Evolutionary conservation across 2,113 vertebrate genomes (phyloP).

Genomic region (Smithornis capensis): DNA sequence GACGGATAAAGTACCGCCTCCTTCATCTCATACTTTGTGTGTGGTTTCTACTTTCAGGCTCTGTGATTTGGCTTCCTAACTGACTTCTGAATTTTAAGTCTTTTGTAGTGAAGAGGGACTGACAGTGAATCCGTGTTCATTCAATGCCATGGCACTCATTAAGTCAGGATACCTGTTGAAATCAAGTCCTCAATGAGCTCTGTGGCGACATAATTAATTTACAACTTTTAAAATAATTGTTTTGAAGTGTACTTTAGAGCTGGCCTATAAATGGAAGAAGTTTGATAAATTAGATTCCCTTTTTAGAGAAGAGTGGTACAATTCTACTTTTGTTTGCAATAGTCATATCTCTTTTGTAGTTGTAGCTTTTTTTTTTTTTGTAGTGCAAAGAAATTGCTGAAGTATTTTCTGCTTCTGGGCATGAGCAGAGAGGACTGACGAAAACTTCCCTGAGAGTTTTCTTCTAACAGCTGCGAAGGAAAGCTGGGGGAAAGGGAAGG

Average conservation of each 20-base stretch:
- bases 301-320: background rate
- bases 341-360: background rate
- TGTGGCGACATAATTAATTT: background rate
- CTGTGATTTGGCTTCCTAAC: background rate
- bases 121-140: fast-evolving
- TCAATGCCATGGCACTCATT: background rate
- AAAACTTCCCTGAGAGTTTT: background rate
- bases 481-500: background rate
- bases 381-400: background rate
- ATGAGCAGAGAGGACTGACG: background rate
- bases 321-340: background rate
- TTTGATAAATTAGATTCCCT: background rate
- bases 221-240: background rate
- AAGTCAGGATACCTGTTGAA: background rate
- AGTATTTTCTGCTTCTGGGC: background rate
- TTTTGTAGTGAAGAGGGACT: background rate
- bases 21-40: conserved; percentile 30
- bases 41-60: conserved; percentile 17
- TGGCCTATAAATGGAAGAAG: background rate
- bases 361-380: background rate
- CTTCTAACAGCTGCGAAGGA: background rate
- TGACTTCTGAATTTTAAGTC: conserved; percentile 8
- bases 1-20: conserved; percentile 23
- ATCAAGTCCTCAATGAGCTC: background rate
- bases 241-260: background rate